Evolutionary conservation across 2,113 vertebrate genomes (phyloP).

Genomic region (Canis aureus): DNA sequence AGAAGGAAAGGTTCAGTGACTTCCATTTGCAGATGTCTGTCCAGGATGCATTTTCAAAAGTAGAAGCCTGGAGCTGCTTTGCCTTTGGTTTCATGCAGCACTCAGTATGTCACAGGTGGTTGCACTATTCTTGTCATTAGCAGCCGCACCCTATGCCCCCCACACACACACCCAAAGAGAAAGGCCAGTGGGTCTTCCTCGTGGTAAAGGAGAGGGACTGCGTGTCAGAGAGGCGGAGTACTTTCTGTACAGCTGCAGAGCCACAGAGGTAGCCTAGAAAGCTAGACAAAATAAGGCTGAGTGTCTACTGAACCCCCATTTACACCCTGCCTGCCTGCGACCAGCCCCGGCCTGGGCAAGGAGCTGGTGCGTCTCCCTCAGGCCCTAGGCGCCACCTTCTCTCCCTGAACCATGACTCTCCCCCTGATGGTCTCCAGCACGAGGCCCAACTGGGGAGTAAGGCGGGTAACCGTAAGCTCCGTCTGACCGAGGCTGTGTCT

Average conservation of each 20-base stretch:
- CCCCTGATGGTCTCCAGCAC: neutral
- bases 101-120: neutral
- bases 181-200: neutral
- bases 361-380: neutral
- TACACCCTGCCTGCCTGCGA: accelerated
- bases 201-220: neutral
- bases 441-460: neutral
- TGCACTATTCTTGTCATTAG: neutral
- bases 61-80: neutral
- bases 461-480: neutral
- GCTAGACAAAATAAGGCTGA: neutral
- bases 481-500: neutral
- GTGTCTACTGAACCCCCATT: neutral
- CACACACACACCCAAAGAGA: neutral
- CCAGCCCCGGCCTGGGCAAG: neutral
- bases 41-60: neutral
- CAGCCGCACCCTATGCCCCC: neutral
- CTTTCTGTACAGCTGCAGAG: neutral
- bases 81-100: neutral
- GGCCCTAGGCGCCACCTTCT: neutral
- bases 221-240: neutral
- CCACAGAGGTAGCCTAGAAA: neutral
- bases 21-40: neutral
- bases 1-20: constrained; percentile 5
- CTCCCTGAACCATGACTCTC: neutral